These are phyloP conservation scores for Halictus quadricinctus DNA, from an alignment of 2,888 invertebrate species.

Conservation along the genomic window DNA sequence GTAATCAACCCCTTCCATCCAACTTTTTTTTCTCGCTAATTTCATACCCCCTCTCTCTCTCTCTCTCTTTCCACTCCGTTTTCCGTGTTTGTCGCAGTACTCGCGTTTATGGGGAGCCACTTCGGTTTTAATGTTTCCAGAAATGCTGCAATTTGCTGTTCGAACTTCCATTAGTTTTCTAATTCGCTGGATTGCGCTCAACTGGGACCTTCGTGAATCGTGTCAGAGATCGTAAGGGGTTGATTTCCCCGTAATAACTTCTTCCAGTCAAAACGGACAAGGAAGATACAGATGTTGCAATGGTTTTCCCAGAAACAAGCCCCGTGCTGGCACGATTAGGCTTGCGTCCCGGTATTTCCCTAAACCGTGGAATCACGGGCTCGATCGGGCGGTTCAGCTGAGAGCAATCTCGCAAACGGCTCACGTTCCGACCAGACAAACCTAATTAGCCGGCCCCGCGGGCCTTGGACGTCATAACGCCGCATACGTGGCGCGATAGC, in stretches of 20 bases:
- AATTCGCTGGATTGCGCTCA: background rate
- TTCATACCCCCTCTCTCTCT: background rate
- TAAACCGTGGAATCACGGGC: conserved; percentile 31
- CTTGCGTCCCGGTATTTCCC: background rate
- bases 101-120: background rate
- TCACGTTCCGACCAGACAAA: conserved; percentile 44
- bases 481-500: background rate
- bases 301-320: too few species aligned
- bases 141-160: background rate
- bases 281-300: background rate
- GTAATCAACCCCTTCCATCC: conserved; percentile 14
- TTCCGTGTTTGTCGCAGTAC: background rate
- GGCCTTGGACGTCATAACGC: conserved; percentile 35
- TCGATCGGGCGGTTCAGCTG: background rate
- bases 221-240: too few species aligned
- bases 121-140: background rate
- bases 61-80: background rate
- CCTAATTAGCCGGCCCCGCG: conserved; percentile 42
- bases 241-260: background rate
- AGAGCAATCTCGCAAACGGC: conserved; percentile 33
- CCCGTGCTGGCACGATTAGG: background rate
- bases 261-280: background rate
- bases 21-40: background rate
- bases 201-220: background rate
- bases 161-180: background rate